Base-by-base conservation (phyloP, 2,888 invertebrate species). In the Aradus depressus region DNA sequence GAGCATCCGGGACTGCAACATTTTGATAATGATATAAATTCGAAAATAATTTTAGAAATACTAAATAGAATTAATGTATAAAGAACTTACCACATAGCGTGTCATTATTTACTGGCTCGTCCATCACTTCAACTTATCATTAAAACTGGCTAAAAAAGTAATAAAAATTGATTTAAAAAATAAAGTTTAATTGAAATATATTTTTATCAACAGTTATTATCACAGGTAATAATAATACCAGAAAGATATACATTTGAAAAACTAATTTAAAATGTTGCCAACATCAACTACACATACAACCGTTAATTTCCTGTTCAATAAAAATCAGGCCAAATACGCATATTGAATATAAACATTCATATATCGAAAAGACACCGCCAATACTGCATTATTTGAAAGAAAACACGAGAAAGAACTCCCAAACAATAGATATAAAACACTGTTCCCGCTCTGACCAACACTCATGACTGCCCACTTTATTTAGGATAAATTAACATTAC, bases 391-490 rank as follows among this genome's bases (percentile, higher is more conserved):
- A n/a, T n/a, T n/a, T n/a, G n/a, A n/a, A n/a, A n/a, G n/a, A n/a
- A n/a, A n/a, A n/a, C n/a, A n/a, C n/a, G n/a, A n/a, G n/a, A n/a
- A n/a, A n/a, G n/a, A n/a, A n/a, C n/a, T n/a, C n/a, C n/a, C n/a
- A n/a, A n/a, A n/a, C n/a, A n/a, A n/a, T n/a, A n/a, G n/a, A n/a
- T n/a, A n/a, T n/a, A n/a, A n/a, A n/a, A n/a, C n/a, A n/a, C n/a
- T n/a, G n/a, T 42, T 47, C 47, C 47, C 47, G 47, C 47, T 47
- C 35, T 19, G 8, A 12, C 45, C 12, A 22, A 34, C 32, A 18
- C 37, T 35, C 47, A 47, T 47, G 37, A 47, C 47, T 47, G 47
- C 38, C 47, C 28, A 37, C 38, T 47, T 42, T 38, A 38, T 25
- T 23, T 37, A 25, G n/a, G n/a, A n/a, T n/a, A n/a, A n/a, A n/a